Evolutionary conservation across 2,888 invertebrate species (phyloP).

Genomic region (Schrankia costaestrigalis): DNA sequence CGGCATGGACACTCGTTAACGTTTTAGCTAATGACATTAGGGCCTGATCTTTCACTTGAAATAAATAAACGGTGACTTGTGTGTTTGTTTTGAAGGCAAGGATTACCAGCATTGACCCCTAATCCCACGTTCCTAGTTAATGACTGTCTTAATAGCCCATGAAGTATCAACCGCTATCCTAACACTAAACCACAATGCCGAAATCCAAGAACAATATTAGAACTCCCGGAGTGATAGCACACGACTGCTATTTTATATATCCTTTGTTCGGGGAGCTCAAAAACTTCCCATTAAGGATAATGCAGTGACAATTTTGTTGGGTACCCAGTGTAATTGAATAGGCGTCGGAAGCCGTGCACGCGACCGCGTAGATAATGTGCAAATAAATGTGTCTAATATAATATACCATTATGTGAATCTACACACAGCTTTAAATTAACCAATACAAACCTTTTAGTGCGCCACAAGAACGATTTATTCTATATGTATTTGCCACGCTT

Average conservation of each 20-base stretch:
- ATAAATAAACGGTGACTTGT: too few species aligned
- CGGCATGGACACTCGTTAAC: constrained; percentile 49
- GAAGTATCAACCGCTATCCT: constrained; percentile 46
- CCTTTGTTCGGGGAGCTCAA: constrained; percentile 61
- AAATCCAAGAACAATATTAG: constrained; percentile 65
- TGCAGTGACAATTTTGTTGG: constrained; percentile 68
- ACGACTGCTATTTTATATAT: constrained; percentile 64
- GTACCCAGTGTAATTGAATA: constrained; percentile 70
- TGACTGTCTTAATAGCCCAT: constrained; percentile 55
- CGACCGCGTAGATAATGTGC: constrained; percentile 59
- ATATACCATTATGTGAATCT: constrained; percentile 60
- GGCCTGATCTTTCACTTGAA: too few species aligned
- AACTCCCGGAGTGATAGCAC: constrained; percentile 72
- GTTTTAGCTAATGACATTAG: constrained; percentile 59
- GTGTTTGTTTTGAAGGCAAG: constrained; percentile 41
- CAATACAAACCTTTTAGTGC: constrained; percentile 48
- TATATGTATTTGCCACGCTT: constrained; percentile 50
- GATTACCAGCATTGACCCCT: constrained; percentile 32
- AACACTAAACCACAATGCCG: constrained; percentile 48
- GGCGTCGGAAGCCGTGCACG: constrained; percentile 69
- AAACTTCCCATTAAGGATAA: constrained; percentile 71
- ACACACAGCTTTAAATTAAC: constrained; percentile 45
- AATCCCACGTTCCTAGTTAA: constrained; percentile 51
- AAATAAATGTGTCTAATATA: constrained; percentile 59
- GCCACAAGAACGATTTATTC: constrained; percentile 54